Percentiles rank a stretch among this genome's conserved stretches.
phyloP scores from a whole-genome alignment of 2,888 invertebrate genomes.

The Clostera curtula region DNA sequence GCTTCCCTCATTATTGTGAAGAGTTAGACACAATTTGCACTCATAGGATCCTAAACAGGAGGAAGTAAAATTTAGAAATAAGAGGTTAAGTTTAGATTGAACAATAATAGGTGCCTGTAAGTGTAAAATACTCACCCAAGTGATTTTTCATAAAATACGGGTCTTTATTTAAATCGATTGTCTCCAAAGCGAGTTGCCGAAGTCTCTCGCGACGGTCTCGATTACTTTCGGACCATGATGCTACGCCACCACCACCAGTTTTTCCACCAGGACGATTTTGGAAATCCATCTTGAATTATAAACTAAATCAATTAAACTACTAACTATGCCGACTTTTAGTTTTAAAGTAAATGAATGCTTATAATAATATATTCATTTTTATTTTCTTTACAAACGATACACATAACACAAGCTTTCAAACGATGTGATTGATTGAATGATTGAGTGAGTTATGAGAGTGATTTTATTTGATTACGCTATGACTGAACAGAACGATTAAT shows the following conservation, averaged over 20 bases:
- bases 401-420: no score
- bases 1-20: slow-evolving; percentile 99
- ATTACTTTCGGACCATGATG: slow-evolving; percentile 99
- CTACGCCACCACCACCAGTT: slow-evolving; percentile 99
- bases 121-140: slow-evolving; percentile 75
- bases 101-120: slow-evolving; percentile 1
- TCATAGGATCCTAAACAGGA: slow-evolving; percentile 94
- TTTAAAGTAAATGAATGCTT: no score
- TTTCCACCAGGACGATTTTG: slow-evolving; percentile 99
- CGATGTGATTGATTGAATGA: no score
- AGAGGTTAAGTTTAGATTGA: slow-evolving; percentile 13
- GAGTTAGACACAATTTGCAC: slow-evolving; percentile 97
- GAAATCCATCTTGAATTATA: slow-evolving; percentile 88
- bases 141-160: slow-evolving; percentile 99
- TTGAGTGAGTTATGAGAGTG: no score
- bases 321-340: no score
- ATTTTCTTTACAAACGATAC: no score
- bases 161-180: slow-evolving; percentile 99
- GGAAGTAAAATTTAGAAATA: no score
- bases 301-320: neutral
- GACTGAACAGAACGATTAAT: no score
- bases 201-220: slow-evolving; percentile 96
- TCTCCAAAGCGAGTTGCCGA: slow-evolving; percentile 96
- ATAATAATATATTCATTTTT: no score
- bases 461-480: no score